Base-by-base conservation (phyloP, 2,797 vertebrate genomes). In the Chelon labrosus region DNA sequence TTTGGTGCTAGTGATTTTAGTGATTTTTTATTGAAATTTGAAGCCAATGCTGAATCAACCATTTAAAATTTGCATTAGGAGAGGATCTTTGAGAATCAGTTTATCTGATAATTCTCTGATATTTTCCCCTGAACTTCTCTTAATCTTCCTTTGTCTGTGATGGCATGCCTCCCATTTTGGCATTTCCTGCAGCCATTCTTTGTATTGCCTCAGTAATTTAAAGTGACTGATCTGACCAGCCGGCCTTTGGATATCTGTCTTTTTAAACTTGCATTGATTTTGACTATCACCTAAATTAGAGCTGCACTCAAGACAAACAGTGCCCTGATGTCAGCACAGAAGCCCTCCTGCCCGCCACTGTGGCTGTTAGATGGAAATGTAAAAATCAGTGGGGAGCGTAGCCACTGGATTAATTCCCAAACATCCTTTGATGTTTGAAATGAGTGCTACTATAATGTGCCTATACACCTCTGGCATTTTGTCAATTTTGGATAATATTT, bases 281-380 rank as follows among this genome's bases (percentile, higher is more conserved):
- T 8, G 44, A 56, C 55, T 47, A 51, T 74, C 56, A 51, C 53
- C 19, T 42, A 61, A 56, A 81, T 78, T 57, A 44, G 19, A 80
- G 59, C 49, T 37, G 27, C 19, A 1, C 54, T 65, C 58, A 64
- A 67, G 60, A 68, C 66, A 62, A 78, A 75, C 66, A 35, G 62
- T 11, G 14, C 52, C 66, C 52, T 74, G 57, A 74, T 58, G 68
- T 47, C 38, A 53, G n/a, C 60, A 58, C 65, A 77, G 65, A 16
- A 41, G 38, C 51, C 75, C 60, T 55, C 51, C 59, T 51, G 38
- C 55, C 9, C 9, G 55, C 74, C 35, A 46, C 60, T 46, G 27
- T 17, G 49, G 49, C 55, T 81, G 67, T 80, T 57, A 77, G 70
- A 60, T 50, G 10, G 73, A 76, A 68, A 65, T 65, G 68, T 65